Conservation (phyloP, 2,888 invertebrate genomes). For the Mesochorus sp. region DNA sequence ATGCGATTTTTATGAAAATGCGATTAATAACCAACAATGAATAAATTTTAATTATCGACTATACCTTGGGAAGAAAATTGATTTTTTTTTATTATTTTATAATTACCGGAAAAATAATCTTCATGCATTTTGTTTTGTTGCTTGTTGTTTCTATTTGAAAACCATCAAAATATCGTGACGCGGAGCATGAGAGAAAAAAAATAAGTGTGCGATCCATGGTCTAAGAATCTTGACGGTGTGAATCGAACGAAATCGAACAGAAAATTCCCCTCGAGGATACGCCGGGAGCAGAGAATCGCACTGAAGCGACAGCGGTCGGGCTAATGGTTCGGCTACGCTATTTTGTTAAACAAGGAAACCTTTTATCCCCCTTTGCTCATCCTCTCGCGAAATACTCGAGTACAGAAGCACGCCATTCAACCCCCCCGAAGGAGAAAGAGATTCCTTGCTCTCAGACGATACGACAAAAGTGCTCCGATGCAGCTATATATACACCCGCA, state of each 20-base stretch:
- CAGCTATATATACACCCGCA: constrained; percentile 24
- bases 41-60: too few species aligned
- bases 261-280: constrained; percentile 68
- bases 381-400: constrained; percentile 65
- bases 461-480: constrained; percentile 52
- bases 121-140: too few species aligned
- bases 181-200: constrained; percentile 7
- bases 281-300: constrained; percentile 76
- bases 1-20: too few species aligned
- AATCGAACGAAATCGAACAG: constrained; percentile 55
- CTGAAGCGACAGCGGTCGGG: constrained; percentile 77
- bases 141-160: constrained; percentile 11
- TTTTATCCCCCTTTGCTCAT: constrained; percentile 77
- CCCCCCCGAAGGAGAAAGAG: constrained; percentile 61
- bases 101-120: not conserved
- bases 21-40: not conserved
- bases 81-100: too few species aligned
- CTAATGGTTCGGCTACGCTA: constrained; percentile 80
- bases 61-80: too few species aligned
- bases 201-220: constrained; percentile 43
- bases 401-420: constrained; percentile 70
- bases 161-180: not conserved
- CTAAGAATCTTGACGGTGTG: constrained; percentile 41
- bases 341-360: constrained; percentile 82
- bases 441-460: constrained; percentile 62